Conservation (phyloP, 2,888 invertebrate genomes). For the Sarcophaga caerulescens region DNA sequence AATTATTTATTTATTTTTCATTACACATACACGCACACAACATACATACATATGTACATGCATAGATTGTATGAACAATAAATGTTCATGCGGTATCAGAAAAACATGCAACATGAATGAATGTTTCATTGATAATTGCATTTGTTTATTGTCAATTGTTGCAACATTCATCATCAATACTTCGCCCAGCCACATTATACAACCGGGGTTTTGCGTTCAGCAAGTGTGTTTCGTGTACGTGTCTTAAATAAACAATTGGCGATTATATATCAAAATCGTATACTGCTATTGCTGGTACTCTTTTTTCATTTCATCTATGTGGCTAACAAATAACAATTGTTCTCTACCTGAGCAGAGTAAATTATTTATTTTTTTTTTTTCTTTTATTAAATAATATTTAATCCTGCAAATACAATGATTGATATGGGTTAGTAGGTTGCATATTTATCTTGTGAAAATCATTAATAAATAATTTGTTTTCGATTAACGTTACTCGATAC, state of each 20-base stretch:
- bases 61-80: background rate
- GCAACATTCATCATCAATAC: slow-evolving; percentile 52
- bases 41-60: too few relatives aligned
- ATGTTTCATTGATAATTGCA: slow-evolving; percentile 78
- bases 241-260: slow-evolving; percentile 56
- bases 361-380: slow-evolving; percentile 4
- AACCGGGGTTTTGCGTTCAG: background rate
- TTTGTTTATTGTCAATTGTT: slow-evolving; percentile 71
- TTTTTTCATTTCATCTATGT: background rate
- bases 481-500: slow-evolving; percentile 25
- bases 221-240: slow-evolving; percentile 50
- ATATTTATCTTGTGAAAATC: slow-evolving; percentile 35
- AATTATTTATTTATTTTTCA: slow-evolving; percentile 37
- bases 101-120: background rate
- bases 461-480: slow-evolving; percentile 50
- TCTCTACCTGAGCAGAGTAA: background rate
- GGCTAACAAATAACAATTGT: too few relatives aligned
- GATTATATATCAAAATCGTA: slow-evolving; percentile 45
- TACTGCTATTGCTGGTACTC: slow-evolving; percentile 37
- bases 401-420: slow-evolving; percentile 3
- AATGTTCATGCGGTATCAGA: background rate
- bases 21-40: background rate
- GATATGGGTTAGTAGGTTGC: slow-evolving; percentile 53
- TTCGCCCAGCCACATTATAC: slow-evolving; percentile 11
- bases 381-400: slow-evolving; percentile 4